Percentiles rank a stretch among this genome's conserved stretches.
These are phyloP conservation scores for Ctenicera cuprea DNA, from an alignment of 2,888 invertebrate genomes.

Conservation along the genomic window DNA sequence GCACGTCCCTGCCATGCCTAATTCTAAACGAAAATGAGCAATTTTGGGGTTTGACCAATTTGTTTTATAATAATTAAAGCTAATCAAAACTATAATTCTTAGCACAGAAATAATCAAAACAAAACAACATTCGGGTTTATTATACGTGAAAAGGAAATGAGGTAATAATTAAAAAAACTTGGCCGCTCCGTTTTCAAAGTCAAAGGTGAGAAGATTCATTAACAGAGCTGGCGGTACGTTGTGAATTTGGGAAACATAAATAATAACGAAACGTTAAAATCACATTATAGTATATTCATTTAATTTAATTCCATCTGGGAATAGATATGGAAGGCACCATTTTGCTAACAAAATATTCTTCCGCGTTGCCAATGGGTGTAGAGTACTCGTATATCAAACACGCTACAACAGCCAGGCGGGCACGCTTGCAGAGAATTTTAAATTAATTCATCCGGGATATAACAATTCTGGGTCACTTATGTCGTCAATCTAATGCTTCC, in stretches of 20 bases:
- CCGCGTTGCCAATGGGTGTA: slow-evolving; percentile 10
- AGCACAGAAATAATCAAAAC: too few relatives aligned
- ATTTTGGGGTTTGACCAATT: too few relatives aligned
- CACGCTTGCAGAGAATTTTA: slow-evolving; percentile 48
- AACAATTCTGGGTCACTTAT: slow-evolving; percentile 62
- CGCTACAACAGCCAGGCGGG: slow-evolving; percentile 9
- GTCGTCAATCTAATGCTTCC: slow-evolving; percentile 57
- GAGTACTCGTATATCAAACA: slow-evolving; percentile 3
- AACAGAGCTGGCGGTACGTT: neutral
- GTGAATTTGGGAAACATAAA: slow-evolving; percentile 10
- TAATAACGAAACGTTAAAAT: neutral
- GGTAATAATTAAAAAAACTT: too few relatives aligned
- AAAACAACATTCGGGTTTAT: too few relatives aligned
- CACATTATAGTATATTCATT: neutral
- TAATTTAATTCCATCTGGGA: too few relatives aligned
- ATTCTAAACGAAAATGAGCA: too few relatives aligned
- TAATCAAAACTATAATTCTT: too few relatives aligned
- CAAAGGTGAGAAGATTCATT: too few relatives aligned
- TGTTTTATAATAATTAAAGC: too few relatives aligned
- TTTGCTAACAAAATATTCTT: slow-evolving; percentile 21
- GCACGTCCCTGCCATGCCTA: too few relatives aligned
- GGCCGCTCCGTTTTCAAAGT: too few relatives aligned
- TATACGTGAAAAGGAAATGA: too few relatives aligned
- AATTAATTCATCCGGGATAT: slow-evolving; percentile 64
- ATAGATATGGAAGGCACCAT: neutral